A percentile compares a stretch with the other conserved stretches of the same genome.
Evolutionary conservation across 2,113 vertebrate species (phyloP).

Genomic region (Oryctolagus cuniculus): mOryCun1.1 NC_091436.1:88649001-88649500

Average conservation of each 20-base stretch:
- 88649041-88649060: background rate
- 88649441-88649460: background rate
- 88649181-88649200: background rate
- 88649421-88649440: background rate
- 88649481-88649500: slow-evolving; percentile 11
- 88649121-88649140: slow-evolving; percentile 36
- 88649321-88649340: slow-evolving; percentile 13
- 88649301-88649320: slow-evolving; percentile 32
- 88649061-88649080: background rate
- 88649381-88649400: slow-evolving; percentile 6
- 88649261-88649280: slow-evolving; percentile 40
- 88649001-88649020: background rate
- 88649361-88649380: slow-evolving; percentile 69
- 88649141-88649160: background rate
- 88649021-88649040: slow-evolving; percentile 14
- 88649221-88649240: background rate
- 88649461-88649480: background rate
- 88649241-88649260: slow-evolving; percentile 13
- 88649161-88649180: background rate
- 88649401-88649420: background rate
- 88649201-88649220: background rate
- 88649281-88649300: slow-evolving; percentile 71
- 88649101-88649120: background rate
- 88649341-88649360: slow-evolving; percentile 20
- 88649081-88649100: background rate